Evolutionary conservation across 2,888 invertebrate species (phyloP).

Genomic region (Mechanitis mazaeus): DNA sequence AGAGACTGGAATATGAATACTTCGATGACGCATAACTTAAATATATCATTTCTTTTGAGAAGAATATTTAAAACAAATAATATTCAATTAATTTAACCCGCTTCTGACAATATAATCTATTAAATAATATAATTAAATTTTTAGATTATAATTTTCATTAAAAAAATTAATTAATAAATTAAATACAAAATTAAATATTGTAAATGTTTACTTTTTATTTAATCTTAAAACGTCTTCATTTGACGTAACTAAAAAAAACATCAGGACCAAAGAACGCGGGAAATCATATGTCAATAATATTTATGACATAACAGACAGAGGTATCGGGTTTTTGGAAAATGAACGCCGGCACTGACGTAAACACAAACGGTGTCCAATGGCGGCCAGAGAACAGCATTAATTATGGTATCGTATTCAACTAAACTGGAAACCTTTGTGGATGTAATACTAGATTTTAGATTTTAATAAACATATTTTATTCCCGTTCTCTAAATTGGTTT

Average conservation of each 20-base stretch:
- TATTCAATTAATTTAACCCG: too few species aligned
- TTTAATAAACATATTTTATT: slow-evolving; percentile 7
- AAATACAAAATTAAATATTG: too few species aligned
- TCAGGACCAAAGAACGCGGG: neutral
- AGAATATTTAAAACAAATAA: too few species aligned
- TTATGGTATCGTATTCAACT: slow-evolving; percentile 56
- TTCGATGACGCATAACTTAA: too few species aligned
- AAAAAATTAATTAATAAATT: too few species aligned
- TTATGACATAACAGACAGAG: slow-evolving; percentile 39
- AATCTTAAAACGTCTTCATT: too few species aligned
- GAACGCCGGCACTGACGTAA: slow-evolving; percentile 48
- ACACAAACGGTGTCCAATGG: slow-evolving; percentile 34
- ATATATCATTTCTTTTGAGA: too few species aligned
- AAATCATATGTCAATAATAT: slow-evolving; percentile 19
- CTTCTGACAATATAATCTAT: too few species aligned
- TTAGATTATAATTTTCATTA: too few species aligned
- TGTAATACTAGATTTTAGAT: slow-evolving; percentile 20
- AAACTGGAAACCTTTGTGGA: slow-evolving; percentile 30
- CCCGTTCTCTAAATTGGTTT: neutral
- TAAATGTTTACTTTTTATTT: too few species aligned
- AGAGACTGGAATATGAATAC: neutral
- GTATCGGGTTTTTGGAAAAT: slow-evolving; percentile 62
- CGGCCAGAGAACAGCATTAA: slow-evolving; percentile 60
- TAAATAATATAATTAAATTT: too few species aligned
- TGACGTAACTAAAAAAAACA: too few species aligned